phyloP scores from a whole-genome alignment of 2,797 vertebrate species.

The Argyrosomus regius region DNA sequence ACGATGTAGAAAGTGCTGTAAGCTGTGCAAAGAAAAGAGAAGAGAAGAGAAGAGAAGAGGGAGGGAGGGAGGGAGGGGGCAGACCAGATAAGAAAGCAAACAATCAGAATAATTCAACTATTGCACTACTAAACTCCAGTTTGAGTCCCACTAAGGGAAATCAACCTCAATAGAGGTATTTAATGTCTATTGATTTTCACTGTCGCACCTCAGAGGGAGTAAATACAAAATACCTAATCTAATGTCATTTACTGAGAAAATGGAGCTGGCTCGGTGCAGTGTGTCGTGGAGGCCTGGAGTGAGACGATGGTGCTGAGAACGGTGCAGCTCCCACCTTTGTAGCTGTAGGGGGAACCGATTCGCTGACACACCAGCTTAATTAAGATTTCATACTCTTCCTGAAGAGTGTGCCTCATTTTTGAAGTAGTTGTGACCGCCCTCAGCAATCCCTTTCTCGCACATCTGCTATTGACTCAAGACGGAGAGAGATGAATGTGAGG shows the following conservation, averaged over 20 bases:
- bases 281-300: conserved; percentile 42
- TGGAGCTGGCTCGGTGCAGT: conserved; percentile 42
- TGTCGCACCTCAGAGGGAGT: conserved; percentile 60
- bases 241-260: conserved; percentile 73
- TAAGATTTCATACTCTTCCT: conserved; percentile 80
- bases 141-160: conserved; percentile 46
- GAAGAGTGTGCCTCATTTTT: conserved; percentile 70
- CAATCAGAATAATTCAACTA: conserved; percentile 11
- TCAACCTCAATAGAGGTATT: conserved; percentile 58
- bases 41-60: not conserved
- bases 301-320: conserved; percentile 38
- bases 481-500: conserved; percentile 57
- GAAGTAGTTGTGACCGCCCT: conserved; percentile 67
- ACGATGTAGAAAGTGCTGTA: conserved; percentile 99
- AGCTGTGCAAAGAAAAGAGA: conserved; percentile 81
- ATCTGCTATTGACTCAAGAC: conserved; percentile 75
- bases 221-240: conserved; percentile 74
- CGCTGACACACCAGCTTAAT: conserved; percentile 69
- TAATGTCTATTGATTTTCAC: conserved; percentile 73
- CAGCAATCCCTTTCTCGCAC: conserved; percentile 67
- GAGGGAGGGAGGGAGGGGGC: not conserved
- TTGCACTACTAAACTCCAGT: conserved; percentile 17
- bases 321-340: conserved; percentile 57
- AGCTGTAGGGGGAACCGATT: conserved; percentile 58
- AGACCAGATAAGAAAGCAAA: conserved; percentile 23